These are phyloP conservation scores for Notospermus geniculatus DNA, from an alignment of 1,140 invertebrate species.

Conservation along the genomic window DNA sequence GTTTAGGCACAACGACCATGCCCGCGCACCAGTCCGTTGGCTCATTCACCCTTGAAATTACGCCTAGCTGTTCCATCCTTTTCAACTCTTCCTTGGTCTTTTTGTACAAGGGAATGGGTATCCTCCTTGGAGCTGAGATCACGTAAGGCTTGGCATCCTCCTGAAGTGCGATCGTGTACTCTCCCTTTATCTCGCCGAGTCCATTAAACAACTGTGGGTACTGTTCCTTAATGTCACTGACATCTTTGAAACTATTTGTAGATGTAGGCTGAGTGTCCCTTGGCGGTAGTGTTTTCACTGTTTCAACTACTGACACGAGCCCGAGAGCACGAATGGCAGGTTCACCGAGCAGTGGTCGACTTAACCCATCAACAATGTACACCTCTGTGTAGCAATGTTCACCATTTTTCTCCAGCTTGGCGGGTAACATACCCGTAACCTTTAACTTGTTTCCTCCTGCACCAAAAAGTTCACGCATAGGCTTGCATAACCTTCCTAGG, in stretches of 20 bases:
- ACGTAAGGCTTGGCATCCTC: not conserved
- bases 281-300: no score
- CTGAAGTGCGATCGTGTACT: no score
- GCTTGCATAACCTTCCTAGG: not conserved
- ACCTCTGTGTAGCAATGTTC: no score
- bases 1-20: not conserved
- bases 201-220: no score
- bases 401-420: not conserved
- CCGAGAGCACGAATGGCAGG: no score
- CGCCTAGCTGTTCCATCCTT: not conserved
- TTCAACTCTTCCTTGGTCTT: not conserved
- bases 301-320: no score
- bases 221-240: no score
- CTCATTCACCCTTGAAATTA: not conserved
- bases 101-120: not conserved
- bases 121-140: not conserved
- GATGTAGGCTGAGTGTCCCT: no score
- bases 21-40: conserved; percentile 9
- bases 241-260: no score
- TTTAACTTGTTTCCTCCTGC: conserved; percentile 7
- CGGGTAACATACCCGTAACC: conserved; percentile 9
- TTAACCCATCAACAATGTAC: no score
- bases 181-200: no score
- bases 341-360: no score
- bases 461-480: conserved; percentile 7